Percentiles rank a stretch among this genome's conserved stretches.
Evolutionary conservation across 2,888 invertebrate species (phyloP).

Genomic region (Neria commutata): DNA sequence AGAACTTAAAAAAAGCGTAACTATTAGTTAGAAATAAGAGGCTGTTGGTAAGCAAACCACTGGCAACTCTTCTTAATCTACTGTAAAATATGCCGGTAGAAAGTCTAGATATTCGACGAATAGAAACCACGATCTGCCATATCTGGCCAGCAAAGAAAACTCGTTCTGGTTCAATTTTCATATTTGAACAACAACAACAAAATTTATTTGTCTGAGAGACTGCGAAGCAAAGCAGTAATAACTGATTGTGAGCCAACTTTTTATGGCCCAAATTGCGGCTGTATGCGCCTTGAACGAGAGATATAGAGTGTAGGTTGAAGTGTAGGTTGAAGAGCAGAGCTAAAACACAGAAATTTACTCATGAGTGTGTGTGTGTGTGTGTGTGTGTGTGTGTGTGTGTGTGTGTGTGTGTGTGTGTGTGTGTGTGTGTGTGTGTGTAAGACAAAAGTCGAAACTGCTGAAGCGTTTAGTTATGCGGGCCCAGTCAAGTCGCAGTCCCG

Average conservation of each 20-base stretch:
- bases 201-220: background rate
- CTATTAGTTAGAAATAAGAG: no score
- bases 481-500: constrained; percentile 15
- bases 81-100: no score
- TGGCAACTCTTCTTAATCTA: no score
- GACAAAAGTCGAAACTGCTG: constrained; percentile 35
- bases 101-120: no score
- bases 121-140: no score
- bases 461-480: constrained; percentile 25
- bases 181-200: background rate
- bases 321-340: background rate
- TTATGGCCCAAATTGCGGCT: background rate
- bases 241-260: background rate
- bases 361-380: constrained; percentile 7
- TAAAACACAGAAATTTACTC: constrained; percentile 27
- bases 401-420: constrained; percentile 13
- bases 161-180: background rate
- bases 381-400: background rate
- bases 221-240: background rate
- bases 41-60: no score
- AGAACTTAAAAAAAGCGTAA: no score
- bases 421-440: constrained; percentile 26
- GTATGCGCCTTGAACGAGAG: no score
- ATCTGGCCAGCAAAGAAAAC: background rate
- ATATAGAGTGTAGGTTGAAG: background rate